phyloP scores from a whole-genome alignment of 2,888 invertebrate species.

The Catocala fraxini region DNA sequence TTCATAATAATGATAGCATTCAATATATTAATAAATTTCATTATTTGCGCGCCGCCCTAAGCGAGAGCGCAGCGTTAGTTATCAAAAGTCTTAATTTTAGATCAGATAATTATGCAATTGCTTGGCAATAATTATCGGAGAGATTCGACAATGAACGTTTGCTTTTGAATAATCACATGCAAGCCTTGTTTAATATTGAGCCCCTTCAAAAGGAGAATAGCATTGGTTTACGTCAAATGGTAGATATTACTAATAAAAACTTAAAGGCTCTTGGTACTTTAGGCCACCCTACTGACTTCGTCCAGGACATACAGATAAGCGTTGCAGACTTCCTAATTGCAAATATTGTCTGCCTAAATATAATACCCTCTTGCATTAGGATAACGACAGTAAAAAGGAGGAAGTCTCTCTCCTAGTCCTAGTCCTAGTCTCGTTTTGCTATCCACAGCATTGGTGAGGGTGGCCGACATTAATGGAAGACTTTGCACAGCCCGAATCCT shows the following conservation, averaged over 20 bases:
- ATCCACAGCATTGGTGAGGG: slow-evolving; percentile 1
- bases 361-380: no score
- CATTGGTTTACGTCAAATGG: no score
- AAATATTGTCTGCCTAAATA: no score
- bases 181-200: no score
- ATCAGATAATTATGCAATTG: slow-evolving; percentile 33
- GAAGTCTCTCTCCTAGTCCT: no score
- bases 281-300: slow-evolving; percentile 7
- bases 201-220: no score
- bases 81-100: slow-evolving; percentile 22
- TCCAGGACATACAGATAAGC: slow-evolving; percentile 1
- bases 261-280: slow-evolving; percentile 21
- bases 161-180: no score
- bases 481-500: background rate
- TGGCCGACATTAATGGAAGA: background rate
- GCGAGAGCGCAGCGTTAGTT: slow-evolving; percentile 28
- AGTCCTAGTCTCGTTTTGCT: background rate
- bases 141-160: slow-evolving; percentile 10
- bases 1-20: slow-evolving; percentile 7
- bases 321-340: no score
- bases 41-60: slow-evolving; percentile 14
- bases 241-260: slow-evolving; percentile 12
- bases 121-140: slow-evolving; percentile 36
- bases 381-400: no score
- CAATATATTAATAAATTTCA: background rate